phyloP scores from a whole-genome alignment of 1,140 invertebrate species.

The Myzus persicae region DNA sequence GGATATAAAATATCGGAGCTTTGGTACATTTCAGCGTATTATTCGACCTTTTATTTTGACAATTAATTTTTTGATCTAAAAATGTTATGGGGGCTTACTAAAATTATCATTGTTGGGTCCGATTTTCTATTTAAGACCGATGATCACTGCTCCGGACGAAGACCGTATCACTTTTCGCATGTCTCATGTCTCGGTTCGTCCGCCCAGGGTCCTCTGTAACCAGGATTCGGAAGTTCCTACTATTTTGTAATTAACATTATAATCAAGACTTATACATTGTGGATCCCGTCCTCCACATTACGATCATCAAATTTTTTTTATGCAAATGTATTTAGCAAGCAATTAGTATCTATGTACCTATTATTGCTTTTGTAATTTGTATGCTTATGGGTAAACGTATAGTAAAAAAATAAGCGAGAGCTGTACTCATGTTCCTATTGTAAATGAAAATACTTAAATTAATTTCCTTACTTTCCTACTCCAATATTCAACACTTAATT shows the following conservation, averaged over 20 bases:
- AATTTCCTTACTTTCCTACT: too few relatives aligned
- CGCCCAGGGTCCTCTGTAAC: too few relatives aligned
- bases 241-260: background rate
- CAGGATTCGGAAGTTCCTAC: background rate
- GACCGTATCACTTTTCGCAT: background rate
- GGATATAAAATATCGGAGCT: background rate
- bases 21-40: background rate
- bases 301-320: background rate
- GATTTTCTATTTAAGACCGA: background rate
- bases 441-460: too few relatives aligned
- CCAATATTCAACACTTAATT: background rate
- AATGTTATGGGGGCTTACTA: background rate
- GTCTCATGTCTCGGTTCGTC: too few relatives aligned
- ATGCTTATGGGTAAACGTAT: too few relatives aligned
- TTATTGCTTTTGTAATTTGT: too few relatives aligned
- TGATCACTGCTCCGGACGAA: accelerated
- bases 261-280: background rate
- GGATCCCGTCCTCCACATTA: background rate
- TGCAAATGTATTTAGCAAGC: background rate
- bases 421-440: too few relatives aligned
- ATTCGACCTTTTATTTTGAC: background rate
- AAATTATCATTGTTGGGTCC: background rate
- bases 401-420: too few relatives aligned
- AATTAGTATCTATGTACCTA: too few relatives aligned
- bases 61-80: background rate